Percentiles rank a stretch among this genome's conserved stretches.
These are phyloP conservation scores for Melanotaenia boesemani DNA, from an alignment of 2,797 vertebrate species.

Conservation along the genomic window DNA sequence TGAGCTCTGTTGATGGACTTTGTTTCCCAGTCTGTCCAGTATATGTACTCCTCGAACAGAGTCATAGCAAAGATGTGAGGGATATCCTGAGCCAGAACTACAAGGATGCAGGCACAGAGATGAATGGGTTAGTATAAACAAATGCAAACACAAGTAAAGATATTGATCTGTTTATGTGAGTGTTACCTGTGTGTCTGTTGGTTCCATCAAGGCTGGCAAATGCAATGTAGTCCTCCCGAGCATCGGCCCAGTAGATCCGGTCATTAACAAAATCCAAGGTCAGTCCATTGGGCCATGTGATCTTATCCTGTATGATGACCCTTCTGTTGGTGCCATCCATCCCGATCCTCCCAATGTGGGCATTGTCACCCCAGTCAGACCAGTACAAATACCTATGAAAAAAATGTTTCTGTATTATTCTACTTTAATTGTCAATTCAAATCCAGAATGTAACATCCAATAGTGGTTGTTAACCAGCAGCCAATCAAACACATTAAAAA, in stretches of 20 bases:
- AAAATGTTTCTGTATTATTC: conserved; percentile 4
- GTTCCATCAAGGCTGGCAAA: conserved; percentile 95
- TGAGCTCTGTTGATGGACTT: conserved; percentile 98
- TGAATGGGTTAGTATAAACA: conserved; percentile 43
- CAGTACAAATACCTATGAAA: conserved; percentile 93
- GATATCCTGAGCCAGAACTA: conserved; percentile 87
- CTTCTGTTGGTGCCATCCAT: conserved; percentile 96
- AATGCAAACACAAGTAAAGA: background rate
- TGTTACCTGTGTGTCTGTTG: conserved; percentile 91
- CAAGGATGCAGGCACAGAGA: conserved; percentile 32
- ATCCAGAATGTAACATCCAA: background rate
- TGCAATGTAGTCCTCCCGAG: conserved; percentile 96
- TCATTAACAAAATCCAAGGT: conserved; percentile 96
- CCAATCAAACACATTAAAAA: background rate
- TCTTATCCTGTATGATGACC: conserved; percentile 92
- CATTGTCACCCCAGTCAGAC: conserved; percentile 98
- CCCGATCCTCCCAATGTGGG: conserved; percentile 95
- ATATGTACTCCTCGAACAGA: conserved; percentile 97
- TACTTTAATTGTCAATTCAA: background rate
- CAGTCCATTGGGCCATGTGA: conserved; percentile 98
- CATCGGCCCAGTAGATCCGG: conserved; percentile 98
- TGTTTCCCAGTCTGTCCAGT: conserved; percentile 99
- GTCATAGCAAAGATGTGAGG: conserved; percentile 99
- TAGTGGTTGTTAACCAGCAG: background rate
- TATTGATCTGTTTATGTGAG: background rate